Evolutionary conservation across 2,888 invertebrate genomes (phyloP).

Genomic region (Drosophila infuscata): DNA sequence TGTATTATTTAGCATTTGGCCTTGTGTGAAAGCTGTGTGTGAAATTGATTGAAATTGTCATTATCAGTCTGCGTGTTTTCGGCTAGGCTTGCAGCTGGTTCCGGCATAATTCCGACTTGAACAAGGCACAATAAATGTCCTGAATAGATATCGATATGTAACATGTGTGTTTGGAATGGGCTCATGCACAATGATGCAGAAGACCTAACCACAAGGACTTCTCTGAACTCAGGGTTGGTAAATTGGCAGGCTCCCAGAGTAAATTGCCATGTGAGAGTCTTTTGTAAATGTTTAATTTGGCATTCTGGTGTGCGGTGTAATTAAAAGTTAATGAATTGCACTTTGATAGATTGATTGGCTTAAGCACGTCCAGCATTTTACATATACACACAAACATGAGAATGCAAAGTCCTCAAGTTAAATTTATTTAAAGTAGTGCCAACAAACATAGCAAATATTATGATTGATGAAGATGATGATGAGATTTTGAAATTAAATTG

Average conservation of each 20-base stretch:
- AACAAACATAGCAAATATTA: neutral
- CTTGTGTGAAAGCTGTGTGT: conserved; percentile 6
- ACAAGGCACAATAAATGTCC: neutral
- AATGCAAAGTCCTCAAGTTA: neutral
- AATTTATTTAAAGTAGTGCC: conserved; percentile 1
- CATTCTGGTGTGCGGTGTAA: conserved; percentile 23
- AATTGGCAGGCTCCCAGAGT: conserved; percentile 16
- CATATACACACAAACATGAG: neutral
- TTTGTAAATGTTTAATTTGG: conserved; percentile 57
- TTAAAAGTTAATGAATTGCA: conserved; percentile 64
- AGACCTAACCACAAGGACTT: conserved; percentile 27
- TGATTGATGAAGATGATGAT: neutral
- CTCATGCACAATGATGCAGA: conserved; percentile 27
- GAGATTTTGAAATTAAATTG: neutral
- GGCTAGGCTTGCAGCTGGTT: neutral
- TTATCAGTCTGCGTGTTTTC: conserved; percentile 20
- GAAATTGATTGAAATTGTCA: conserved; percentile 46
- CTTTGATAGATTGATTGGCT: conserved; percentile 38
- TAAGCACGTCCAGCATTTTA: neutral
- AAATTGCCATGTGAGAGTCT: conserved; percentile 4
- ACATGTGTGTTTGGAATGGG: conserved; percentile 1
- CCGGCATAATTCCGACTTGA: neutral
- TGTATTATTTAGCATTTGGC: conserved; percentile 3
- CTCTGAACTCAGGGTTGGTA: neutral
- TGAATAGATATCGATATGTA: neutral